These are phyloP conservation scores for Chrysocyon brachyurus DNA, from an alignment of 2,797 vertebrate species.

Conservation along the genomic window DNA sequence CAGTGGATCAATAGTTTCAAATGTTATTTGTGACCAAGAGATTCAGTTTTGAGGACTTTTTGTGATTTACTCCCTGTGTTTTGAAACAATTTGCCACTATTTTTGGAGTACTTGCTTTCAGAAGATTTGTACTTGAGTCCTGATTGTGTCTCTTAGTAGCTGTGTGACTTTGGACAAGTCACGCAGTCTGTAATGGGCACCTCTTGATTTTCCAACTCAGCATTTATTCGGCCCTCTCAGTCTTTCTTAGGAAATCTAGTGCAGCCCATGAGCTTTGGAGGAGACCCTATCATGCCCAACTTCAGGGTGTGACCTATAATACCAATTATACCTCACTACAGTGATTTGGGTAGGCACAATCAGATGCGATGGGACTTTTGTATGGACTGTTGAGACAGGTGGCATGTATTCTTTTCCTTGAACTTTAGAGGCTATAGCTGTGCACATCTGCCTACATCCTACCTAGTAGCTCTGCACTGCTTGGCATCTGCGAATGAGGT, in stretches of 20 bases:
- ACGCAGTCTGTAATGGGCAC: fast-evolving
- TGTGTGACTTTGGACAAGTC: not conserved
- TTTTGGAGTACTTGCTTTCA: not conserved
- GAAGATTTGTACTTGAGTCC: not conserved
- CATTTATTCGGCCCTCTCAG: not conserved
- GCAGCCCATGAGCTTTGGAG: not conserved
- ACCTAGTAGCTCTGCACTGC: no score
- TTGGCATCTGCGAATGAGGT: not conserved
- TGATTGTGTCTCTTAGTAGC: not conserved
- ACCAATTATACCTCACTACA: not conserved
- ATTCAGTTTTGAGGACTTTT: not conserved
- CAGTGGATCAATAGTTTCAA: slow-evolving; percentile 52
- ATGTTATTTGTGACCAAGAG: slow-evolving; percentile 12
- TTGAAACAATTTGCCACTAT: not conserved
- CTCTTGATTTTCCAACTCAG: not conserved
- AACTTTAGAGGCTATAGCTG: not conserved
- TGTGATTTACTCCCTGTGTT: not conserved
- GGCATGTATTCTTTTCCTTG: not conserved
- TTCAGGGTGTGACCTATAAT: not conserved
- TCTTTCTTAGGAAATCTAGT: not conserved
- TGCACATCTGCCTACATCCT: not conserved
- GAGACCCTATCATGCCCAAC: not conserved
- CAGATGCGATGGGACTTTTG: not conserved
- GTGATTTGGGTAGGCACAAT: not conserved
- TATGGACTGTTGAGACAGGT: not conserved